A percentile compares a stretch with the other conserved stretches of the same genome.
Conservation (phyloP, 37 sponge, comb jelly and placozoan genomes). For the Spongilla lacustris region DNA sequence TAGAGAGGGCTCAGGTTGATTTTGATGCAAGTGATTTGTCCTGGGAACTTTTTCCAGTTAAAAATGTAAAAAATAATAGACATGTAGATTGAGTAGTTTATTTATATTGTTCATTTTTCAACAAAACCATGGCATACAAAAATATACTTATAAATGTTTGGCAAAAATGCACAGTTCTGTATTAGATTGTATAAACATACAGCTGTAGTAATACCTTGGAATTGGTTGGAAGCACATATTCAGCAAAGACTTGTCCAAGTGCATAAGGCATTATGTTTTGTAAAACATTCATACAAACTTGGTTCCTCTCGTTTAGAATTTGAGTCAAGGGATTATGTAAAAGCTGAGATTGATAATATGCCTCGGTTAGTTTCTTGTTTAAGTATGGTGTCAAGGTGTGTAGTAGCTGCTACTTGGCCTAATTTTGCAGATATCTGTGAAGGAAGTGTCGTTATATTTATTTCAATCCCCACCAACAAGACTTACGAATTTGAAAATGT, state of each 20-base stretch:
- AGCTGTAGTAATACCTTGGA: not conserved
- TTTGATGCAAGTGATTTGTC: too few relatives aligned
- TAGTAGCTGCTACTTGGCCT: constrained; percentile 40
- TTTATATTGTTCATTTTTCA: too few relatives aligned
- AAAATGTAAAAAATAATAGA: too few relatives aligned
- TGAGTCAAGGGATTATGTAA: not conserved
- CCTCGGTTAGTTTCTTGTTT: constrained; percentile 4
- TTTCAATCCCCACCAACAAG: too few relatives aligned
- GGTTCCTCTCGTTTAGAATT: not conserved
- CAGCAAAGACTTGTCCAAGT: not conserved
- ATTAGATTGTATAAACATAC: too few relatives aligned
- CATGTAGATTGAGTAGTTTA: too few relatives aligned
- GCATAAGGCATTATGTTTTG: not conserved
- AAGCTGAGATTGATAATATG: constrained; percentile 8
- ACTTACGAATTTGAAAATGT: not conserved
- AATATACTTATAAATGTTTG: too few relatives aligned
- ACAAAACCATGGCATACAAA: too few relatives aligned
- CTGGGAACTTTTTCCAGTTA: too few relatives aligned
- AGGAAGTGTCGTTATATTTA: too few relatives aligned
- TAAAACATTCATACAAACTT: not conserved
- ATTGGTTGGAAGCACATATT: not conserved
- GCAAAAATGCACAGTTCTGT: too few relatives aligned
- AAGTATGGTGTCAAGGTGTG: constrained; percentile 12
- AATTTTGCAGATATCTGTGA: constrained; percentile 29
- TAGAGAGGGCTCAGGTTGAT: too few relatives aligned